Conservation (phyloP, 2,888 invertebrate genomes). For the Melipona beecheii region DNA sequence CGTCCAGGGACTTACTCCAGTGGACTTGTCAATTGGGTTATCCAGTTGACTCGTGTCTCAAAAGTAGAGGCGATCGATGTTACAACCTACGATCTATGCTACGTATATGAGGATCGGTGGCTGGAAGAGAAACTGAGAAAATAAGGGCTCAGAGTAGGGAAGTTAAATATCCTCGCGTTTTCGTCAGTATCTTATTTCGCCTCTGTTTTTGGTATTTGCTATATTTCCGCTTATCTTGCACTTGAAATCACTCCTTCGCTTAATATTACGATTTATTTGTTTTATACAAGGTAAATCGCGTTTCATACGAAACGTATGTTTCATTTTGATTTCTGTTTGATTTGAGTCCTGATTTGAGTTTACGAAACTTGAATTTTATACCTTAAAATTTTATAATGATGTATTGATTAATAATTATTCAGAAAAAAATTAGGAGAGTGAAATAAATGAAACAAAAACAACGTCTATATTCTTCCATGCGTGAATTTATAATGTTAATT, state of each 20-base stretch:
- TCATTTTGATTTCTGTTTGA: not conserved
- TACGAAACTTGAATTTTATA: not conserved
- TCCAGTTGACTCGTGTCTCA: conserved; percentile 9
- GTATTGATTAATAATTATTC: no score
- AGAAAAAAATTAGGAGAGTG: no score
- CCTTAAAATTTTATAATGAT: no score
- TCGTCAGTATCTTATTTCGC: conserved; percentile 4
- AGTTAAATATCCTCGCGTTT: conserved; percentile 18
- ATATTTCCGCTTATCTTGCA: not conserved
- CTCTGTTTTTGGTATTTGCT: not conserved
- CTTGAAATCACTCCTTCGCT: not conserved
- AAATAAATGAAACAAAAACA: not conserved
- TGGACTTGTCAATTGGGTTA: conserved; percentile 38
- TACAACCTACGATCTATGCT: not conserved
- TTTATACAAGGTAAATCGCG: no score
- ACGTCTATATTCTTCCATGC: no score
- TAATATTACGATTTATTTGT: not conserved
- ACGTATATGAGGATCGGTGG: conserved; percentile 1
- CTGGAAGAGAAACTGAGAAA: conserved; percentile 6
- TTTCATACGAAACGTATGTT: no score
- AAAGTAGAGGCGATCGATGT: conserved; percentile 19
- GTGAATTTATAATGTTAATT: no score
- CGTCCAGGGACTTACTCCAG: conserved; percentile 13
- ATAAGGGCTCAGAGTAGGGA: not conserved
- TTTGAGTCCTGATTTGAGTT: not conserved